phyloP scores from a whole-genome alignment of 2,888 invertebrate species.

The Harpalus rufipes region DNA sequence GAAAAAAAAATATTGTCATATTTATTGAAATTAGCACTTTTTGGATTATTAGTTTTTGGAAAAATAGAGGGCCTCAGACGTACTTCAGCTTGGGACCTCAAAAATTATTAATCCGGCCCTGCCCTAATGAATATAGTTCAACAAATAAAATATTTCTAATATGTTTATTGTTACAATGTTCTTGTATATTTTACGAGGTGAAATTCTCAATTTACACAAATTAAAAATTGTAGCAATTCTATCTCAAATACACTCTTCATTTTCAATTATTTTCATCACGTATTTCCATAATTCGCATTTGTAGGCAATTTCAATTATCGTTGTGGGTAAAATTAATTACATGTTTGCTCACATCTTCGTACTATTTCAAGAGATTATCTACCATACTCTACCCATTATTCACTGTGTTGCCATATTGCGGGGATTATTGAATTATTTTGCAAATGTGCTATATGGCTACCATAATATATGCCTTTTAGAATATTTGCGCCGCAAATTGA shows the following conservation, averaged over 20 bases:
- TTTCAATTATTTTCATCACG: constrained; percentile 46
- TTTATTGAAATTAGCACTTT: no score
- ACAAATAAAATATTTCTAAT: no score
- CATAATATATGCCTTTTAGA: background rate
- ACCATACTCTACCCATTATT: background rate
- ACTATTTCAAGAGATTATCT: background rate
- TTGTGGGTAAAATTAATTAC: constrained; percentile 41
- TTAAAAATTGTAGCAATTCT: no score
- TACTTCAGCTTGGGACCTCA: no score
- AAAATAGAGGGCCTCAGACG: no score
- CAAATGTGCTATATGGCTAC: background rate
- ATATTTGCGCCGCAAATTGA: constrained; percentile 3
- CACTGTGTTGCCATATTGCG: constrained; percentile 10
- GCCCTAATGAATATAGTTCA: no score
- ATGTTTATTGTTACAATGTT: no score
- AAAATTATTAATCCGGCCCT: no score
- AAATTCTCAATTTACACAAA: no score
- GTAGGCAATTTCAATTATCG: constrained; percentile 34
- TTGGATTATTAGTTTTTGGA: no score
- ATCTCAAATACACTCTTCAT: background rate
- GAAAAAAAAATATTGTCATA: no score
- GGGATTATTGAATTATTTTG: background rate
- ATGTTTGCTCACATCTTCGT: background rate
- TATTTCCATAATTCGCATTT: constrained; percentile 25
- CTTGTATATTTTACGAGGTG: no score